These are phyloP conservation scores for Phalacrocorax pelagicus DNA, from an alignment of 2,113 vertebrate genomes.

Conservation along the genomic window DNA sequence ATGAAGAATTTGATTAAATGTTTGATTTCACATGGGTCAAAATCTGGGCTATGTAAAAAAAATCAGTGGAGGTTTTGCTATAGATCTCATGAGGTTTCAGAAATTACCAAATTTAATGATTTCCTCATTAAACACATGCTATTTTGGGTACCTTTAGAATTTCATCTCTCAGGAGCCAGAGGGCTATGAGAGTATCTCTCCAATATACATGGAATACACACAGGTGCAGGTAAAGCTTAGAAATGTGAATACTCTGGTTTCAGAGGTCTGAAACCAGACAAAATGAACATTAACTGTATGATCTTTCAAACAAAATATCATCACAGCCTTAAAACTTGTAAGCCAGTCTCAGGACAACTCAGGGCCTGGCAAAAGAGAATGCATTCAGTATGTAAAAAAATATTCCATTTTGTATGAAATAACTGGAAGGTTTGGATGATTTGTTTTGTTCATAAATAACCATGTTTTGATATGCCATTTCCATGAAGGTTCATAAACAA, in stretches of 20 bases:
- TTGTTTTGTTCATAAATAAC: constrained; percentile 47
- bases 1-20: background rate
- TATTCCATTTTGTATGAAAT: background rate
- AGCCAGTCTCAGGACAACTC: background rate
- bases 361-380: background rate
- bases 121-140: background rate
- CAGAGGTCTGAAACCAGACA: background rate
- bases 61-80: background rate
- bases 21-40: background rate
- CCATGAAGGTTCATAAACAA: constrained; percentile 40
- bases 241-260: background rate
- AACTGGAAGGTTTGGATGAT: background rate
- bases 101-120: background rate
- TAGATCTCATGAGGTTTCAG: background rate
- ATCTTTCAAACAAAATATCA: constrained; percentile 10
- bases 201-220: background rate
- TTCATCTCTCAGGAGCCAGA: background rate
- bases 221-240: background rate
- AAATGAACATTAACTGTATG: background rate
- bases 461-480: background rate
- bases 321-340: background rate
- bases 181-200: background rate
- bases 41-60: background rate
- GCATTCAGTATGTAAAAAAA: background rate
- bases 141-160: background rate